Conservation (phyloP, 2,113 vertebrate species). For the Bubalus kerabau region DNA sequence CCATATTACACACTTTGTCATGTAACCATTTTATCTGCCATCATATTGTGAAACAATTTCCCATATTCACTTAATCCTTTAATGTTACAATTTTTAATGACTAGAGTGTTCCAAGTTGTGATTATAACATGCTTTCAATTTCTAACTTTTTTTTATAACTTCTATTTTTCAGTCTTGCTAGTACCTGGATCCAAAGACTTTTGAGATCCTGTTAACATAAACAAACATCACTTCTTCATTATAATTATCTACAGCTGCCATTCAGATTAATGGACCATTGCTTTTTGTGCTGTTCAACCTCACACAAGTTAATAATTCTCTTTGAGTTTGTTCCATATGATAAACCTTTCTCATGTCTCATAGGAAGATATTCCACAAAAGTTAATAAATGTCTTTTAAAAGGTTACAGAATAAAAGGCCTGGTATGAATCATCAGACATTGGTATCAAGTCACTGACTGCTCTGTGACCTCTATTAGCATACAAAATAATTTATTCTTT, state of each 20-base stretch:
- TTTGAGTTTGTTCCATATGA: conserved; percentile 41
- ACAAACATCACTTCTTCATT: background rate
- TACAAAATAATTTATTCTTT: background rate
- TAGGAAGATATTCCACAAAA: conserved; percentile 9
- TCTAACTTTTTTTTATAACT: conserved; percentile 8
- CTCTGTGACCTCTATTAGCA: background rate
- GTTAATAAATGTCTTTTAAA: conserved; percentile 51
- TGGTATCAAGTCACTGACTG: background rate
- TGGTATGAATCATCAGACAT: background rate
- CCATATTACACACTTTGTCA: background rate
- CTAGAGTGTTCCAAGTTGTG: background rate
- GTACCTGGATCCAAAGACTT: background rate
- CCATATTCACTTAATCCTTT: background rate
- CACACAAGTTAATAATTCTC: conserved; percentile 38
- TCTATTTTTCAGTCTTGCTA: background rate
- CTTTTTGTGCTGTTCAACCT: background rate
- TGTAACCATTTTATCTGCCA: background rate
- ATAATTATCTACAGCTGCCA: background rate
- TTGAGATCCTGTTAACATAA: background rate
- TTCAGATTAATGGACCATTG: conserved; percentile 16
- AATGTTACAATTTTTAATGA: background rate
- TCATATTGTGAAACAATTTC: background rate
- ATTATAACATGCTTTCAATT: background rate
- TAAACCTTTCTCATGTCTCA: background rate
- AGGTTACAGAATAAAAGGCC: conserved; percentile 40